phyloP scores from a whole-genome alignment of 2,113 vertebrate genomes.

The Crotophaga sulcirostris region DNA sequence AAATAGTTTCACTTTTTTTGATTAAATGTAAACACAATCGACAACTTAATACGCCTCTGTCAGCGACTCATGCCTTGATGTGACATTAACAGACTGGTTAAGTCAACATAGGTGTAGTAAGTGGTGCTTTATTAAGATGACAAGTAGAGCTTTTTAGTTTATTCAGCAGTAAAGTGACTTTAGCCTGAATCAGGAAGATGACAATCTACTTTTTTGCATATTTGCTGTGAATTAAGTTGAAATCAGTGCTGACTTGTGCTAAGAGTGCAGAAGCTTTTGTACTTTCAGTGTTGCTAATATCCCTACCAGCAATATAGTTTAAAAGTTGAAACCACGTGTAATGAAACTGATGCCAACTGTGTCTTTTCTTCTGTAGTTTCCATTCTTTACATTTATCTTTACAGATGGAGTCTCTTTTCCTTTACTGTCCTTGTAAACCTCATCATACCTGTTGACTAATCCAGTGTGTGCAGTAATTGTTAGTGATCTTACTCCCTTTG shows the following conservation, averaged over 20 bases:
- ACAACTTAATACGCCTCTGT: conserved; percentile 24
- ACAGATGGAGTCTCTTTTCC: conserved; percentile 52
- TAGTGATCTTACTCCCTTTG: conserved; percentile 5
- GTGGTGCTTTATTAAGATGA: conserved; percentile 34
- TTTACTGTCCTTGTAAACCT: conserved; percentile 60
- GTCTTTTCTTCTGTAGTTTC: conserved; percentile 49
- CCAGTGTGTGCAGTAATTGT: conserved; percentile 35
- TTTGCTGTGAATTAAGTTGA: not conserved
- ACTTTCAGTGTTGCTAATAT: not conserved
- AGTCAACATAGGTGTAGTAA: conserved; percentile 35
- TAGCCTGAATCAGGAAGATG: not conserved
- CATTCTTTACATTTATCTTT: conserved; percentile 49
- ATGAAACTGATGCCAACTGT: not conserved
- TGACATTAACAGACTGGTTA: conserved; percentile 51
- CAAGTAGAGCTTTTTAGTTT: conserved; percentile 26
- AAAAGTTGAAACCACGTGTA: not conserved
- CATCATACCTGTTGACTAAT: conserved; percentile 55
- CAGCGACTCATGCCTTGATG: conserved; percentile 41
- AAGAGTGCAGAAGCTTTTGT: not conserved
- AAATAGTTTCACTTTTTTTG: conserved; percentile 20
- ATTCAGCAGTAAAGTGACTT: conserved; percentile 1
- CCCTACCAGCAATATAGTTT: not conserved
- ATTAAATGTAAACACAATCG: conserved; percentile 14
- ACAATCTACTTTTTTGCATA: not conserved
- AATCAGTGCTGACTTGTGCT: not conserved